Base-by-base conservation (phyloP, 2,113 vertebrate genomes). In the Cyanoliseus patagonus region DNA sequence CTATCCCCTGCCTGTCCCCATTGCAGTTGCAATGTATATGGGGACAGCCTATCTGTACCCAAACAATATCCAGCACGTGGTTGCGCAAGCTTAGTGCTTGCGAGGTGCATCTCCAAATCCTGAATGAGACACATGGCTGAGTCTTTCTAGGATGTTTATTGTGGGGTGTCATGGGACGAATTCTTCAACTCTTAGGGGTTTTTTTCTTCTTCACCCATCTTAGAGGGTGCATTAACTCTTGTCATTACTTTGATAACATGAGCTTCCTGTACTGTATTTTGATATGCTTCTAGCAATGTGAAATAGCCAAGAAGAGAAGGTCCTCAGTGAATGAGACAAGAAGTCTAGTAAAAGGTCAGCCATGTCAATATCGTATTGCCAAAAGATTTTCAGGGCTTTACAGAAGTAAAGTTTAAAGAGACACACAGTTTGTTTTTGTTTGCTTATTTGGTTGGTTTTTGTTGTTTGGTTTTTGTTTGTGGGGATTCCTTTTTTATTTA, bases 11-110 rank as follows among this genome's bases (percentile, higher is more conserved):
- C 22, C 49, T 27, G 16, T 67, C 20, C 51, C 13, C 23, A 17
- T 23, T 15, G 23, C 75, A 75, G 27, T 53, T 76, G 23, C 11
- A 66, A 30, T 15, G 14, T n/a, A 7, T 72, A 17, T 18, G 25
- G 28, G 57, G 41, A 33, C 35, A 68, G 6, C 6, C 22, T 51
- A 7, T 24, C 24, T 47, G 37, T 28, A 87, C 10, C 35, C 13
- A 11, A 2, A 1, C 0, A 3, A 35, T 10, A 70, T 5, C 13
- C 52, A 63, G 35, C 37, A 61, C 7, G 4, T 3, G 52, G 13
- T 11, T 62, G 30, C 35, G 33, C 52, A 62, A 23, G 44, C 62
- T 19, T 0, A 0, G 23, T 44, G 19, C 61, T n/a, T 39, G 27
- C 15, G 9, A 33, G 9, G 3, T 73, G 6, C 62, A 30, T 25